Base-by-base conservation (phyloP, 37 sponge, comb jelly and placozoan species). In the Halichondria panicea region DNA sequence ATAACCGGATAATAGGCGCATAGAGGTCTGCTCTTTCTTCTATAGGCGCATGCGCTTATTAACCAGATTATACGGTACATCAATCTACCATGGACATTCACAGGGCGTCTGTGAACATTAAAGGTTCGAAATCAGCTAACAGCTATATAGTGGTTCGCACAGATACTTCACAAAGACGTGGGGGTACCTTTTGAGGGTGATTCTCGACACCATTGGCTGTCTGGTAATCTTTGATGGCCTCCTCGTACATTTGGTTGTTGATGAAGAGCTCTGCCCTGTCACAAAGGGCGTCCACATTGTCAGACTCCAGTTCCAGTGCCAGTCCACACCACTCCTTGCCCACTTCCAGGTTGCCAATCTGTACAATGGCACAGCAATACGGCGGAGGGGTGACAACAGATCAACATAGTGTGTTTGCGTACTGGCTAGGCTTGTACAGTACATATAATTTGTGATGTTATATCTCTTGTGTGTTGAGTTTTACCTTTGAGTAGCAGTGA, bases 231-330 rank as follows among this genome's bases (percentile, higher is more conserved):
- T 81, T 69, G 35, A 98, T 88, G 28, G 99, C 99, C 30, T 93
- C 89, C 37, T 93, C 92, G 37, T 68, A 95, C 92, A 87, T 81
- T n/a, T 95, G 91, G 0, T 91, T 61, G 2, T 59, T 62, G 4
- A 98, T 89, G 79, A 90, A 88, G 38, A 85, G 66, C 43, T 98
- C 99, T 40, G 96, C 96, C 52, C 96, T 73, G 74, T 95, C 90
- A 55, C 94, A 92, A 35, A 98, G 77, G 2, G 85, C 96, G 35
- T 98, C 93, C 21, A 93, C 64, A 59, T 93, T 71, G 31, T 81
- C 60, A 0, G 81, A 71, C 33, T 98, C 92, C 30, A 53, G 1
- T 60, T 93, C 92, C 41, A 95, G 77, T 0, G 79, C 99, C 15
- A 74, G 60, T 3, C 77, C 75, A 80, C 99, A 98, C 92, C 87